These are phyloP conservation scores for Idaea straminata DNA, from an alignment of 2,888 invertebrate genomes.

Conservation along the genomic window DNA sequence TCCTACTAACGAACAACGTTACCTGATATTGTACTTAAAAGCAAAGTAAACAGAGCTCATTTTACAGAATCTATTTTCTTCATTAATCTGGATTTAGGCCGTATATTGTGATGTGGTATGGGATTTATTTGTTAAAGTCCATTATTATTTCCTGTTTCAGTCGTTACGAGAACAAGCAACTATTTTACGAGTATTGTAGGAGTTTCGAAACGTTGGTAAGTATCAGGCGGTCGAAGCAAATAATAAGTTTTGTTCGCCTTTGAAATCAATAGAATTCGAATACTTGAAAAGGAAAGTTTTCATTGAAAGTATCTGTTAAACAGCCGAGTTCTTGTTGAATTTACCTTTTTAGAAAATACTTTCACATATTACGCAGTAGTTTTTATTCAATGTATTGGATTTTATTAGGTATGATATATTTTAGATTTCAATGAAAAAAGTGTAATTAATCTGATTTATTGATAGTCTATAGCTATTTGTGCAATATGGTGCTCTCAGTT, in stretches of 20 bases:
- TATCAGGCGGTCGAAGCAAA: background rate
- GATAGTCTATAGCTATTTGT: background rate
- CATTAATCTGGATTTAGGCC: slow-evolving; percentile 19
- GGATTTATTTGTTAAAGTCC: slow-evolving; percentile 7
- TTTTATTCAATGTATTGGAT: no score
- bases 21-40: slow-evolving; percentile 19
- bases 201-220: background rate
- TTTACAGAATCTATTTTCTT: slow-evolving; percentile 16
- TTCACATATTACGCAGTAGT: background rate
- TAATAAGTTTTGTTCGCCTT: slow-evolving; percentile 3
- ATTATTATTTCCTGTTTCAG: slow-evolving; percentile 6
- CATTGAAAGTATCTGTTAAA: background rate
- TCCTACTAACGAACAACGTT: slow-evolving; percentile 32
- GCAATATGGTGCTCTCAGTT: background rate
- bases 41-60: slow-evolving; percentile 17
- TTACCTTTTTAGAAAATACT: background rate
- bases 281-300: background rate
- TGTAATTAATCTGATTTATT: background rate
- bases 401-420: no score
- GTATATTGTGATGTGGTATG: slow-evolving; percentile 15
- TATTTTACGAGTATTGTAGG: slow-evolving; percentile 1
- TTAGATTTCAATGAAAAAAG: no score
- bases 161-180: slow-evolving; percentile 2
- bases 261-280: background rate
- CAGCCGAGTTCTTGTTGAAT: background rate